phyloP scores from a whole-genome alignment of 1,140 invertebrate species.

The Brachionus paranguensis region DNA sequence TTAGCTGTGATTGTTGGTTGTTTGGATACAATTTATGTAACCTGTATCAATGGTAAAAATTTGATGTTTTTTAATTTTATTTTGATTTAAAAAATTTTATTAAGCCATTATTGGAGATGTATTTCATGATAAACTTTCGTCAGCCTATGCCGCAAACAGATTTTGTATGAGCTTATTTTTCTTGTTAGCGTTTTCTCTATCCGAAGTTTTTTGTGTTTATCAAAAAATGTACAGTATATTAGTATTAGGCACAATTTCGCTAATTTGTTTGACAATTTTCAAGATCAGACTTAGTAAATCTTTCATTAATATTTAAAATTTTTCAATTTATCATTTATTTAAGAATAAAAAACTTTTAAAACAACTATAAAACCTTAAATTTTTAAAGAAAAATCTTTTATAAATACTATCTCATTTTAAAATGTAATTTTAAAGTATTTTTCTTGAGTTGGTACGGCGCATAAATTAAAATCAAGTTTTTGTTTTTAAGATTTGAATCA shows the following conservation, averaged over 20 bases:
- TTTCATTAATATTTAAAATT: background rate
- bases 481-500: too few species aligned
- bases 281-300: background rate
- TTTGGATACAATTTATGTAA: background rate
- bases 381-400: too few species aligned
- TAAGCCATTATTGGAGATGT: background rate
- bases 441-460: too few species aligned
- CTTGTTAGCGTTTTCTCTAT: background rate
- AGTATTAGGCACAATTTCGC: background rate
- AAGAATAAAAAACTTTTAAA: too few species aligned
- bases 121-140: background rate
- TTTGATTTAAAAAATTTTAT: background rate
- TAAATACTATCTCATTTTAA: too few species aligned
- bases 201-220: conserved; percentile 10
- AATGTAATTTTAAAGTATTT: too few species aligned
- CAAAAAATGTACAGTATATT: background rate
- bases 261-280: background rate
- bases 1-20: background rate
- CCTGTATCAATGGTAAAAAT: background rate
- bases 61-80: background rate
- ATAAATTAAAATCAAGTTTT: too few species aligned
- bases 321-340: background rate
- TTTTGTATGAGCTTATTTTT: conserved; percentile 22
- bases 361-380: too few species aligned
- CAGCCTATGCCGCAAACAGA: background rate